Conservation (phyloP, 2,113 vertebrate genomes). For the Perccottus glenii region DNA sequence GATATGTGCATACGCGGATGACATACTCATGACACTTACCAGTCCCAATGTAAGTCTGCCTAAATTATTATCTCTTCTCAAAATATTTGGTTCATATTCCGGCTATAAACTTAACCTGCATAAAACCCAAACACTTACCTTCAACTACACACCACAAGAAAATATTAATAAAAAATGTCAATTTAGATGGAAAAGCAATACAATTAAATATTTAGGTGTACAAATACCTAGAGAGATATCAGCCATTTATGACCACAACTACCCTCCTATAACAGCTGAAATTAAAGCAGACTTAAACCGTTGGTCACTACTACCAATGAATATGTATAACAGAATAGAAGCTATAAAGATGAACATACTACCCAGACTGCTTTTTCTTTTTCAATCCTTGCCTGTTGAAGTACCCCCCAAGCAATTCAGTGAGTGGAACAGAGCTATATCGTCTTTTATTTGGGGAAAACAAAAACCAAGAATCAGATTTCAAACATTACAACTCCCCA, state of each 20-base stretch:
- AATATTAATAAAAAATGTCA: not conserved
- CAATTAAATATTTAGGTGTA: not conserved
- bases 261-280: not conserved
- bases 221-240: not conserved
- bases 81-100: not conserved
- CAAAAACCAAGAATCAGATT: no score
- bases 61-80: not conserved
- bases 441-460: no score
- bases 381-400: no score
- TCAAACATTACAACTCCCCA: no score
- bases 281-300: not conserved
- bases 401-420: no score
- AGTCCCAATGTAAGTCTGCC: not conserved
- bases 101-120: no score
- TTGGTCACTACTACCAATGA: not conserved
- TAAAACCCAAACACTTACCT: no score
- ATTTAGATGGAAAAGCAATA: not conserved
- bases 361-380: no score
- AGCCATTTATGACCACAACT: not conserved
- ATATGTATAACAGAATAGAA: not conserved
- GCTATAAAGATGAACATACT: no score
- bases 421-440: no score
- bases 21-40: not conserved
- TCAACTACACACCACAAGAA: no score
- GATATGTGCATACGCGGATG: not conserved